Conservation (phyloP, 2,888 invertebrate species). For the Orthosia cruda region DNA sequence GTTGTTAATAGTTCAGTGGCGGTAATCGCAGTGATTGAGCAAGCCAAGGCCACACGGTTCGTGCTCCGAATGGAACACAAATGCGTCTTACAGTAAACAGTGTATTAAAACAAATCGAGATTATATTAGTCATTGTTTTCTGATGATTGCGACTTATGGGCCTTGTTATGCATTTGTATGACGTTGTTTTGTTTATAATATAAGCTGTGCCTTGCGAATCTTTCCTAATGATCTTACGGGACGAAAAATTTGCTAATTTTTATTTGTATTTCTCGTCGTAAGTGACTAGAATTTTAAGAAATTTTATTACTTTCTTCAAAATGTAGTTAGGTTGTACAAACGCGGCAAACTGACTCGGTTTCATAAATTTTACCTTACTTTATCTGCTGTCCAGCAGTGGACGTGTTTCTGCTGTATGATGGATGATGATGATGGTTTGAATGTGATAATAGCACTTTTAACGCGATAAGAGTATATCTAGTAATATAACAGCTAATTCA, state of each 20-base stretch:
- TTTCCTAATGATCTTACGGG: background rate
- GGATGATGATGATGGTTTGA: no score
- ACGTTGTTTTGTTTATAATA: background rate
- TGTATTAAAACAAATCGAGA: slow-evolving; percentile 64
- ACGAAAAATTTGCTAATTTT: background rate
- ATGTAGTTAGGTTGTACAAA: background rate
- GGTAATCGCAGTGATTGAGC: slow-evolving; percentile 77
- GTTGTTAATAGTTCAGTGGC: slow-evolving; percentile 67
- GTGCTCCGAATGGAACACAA: slow-evolving; percentile 78
- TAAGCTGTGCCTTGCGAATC: background rate
- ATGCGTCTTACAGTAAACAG: slow-evolving; percentile 71
- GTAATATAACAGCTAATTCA: no score
- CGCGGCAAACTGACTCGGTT: background rate
- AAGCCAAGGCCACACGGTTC: slow-evolving; percentile 76
- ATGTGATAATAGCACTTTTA: no score
- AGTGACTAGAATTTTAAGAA: background rate
- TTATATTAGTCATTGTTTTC: slow-evolving; percentile 65
- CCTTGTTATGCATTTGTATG: slow-evolving; percentile 26
- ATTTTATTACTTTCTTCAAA: background rate
- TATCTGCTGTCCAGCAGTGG: no score
- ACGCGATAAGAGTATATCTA: no score
- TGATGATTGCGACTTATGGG: slow-evolving; percentile 32
- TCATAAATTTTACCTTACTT: background rate
- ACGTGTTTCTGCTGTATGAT: no score
- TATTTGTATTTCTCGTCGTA: no score